These are phyloP conservation scores for Villa cingulata DNA, from an alignment of 2,888 invertebrate genomes.

Conservation along the genomic window DNA sequence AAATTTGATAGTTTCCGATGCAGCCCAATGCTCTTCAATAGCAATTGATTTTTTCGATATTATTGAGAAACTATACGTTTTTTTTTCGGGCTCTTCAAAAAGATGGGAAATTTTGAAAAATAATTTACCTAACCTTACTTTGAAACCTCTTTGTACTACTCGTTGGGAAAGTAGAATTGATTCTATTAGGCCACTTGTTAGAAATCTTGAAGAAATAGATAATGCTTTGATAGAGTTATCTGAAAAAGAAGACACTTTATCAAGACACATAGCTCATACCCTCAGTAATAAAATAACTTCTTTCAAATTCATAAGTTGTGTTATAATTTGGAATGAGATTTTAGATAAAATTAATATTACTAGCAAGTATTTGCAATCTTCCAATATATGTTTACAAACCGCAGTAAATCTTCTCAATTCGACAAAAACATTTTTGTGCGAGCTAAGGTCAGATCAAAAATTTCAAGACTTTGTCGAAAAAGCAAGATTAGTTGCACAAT, in stretches of 20 bases:
- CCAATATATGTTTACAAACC: too few species aligned
- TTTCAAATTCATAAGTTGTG: constrained; percentile 5
- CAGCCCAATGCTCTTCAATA: constrained; percentile 15
- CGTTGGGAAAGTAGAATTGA: constrained; percentile 2
- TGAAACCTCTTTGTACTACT: constrained; percentile 7
- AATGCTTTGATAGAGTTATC: background rate
- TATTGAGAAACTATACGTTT: constrained; percentile 18
- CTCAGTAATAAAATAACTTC: constrained; percentile 5
- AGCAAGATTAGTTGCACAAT: too few species aligned
- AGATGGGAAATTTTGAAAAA: constrained; percentile 11
- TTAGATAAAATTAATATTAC: constrained; percentile 5
- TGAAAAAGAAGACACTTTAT: background rate
- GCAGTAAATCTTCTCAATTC: too few species aligned
- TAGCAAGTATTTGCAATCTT: background rate
- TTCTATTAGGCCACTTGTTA: background rate
- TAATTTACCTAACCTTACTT: constrained; percentile 2
- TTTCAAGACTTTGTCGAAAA: too few species aligned
- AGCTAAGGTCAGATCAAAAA: too few species aligned
- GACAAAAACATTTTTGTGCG: too few species aligned
- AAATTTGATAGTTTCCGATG: constrained; percentile 23
- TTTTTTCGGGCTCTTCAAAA: constrained; percentile 19
- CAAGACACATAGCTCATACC: constrained; percentile 1
- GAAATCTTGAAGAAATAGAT: background rate
- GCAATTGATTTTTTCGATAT: constrained; percentile 17
- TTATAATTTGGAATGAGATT: constrained; percentile 6